Conservation (phyloP, 2,113 vertebrate species). For the Amia ocellicauda region DNA sequence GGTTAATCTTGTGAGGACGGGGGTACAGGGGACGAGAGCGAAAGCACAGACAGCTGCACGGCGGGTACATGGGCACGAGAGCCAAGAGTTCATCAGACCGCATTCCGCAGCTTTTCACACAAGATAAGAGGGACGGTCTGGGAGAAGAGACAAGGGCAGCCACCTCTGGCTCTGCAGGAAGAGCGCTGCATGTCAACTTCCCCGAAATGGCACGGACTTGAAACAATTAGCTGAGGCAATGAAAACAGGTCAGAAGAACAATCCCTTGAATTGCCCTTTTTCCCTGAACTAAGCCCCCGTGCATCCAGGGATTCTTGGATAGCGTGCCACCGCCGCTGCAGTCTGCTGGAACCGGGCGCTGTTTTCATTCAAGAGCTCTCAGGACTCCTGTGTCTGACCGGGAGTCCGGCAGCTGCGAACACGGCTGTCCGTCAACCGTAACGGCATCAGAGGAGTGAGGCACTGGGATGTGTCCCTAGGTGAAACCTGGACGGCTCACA, state of each 20-base stretch:
- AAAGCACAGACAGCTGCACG: slow-evolving; percentile 43
- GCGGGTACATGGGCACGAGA: slow-evolving; percentile 6
- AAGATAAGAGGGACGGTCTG: slow-evolving; percentile 2
- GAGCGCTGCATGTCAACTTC: neutral
- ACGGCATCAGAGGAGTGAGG: neutral
- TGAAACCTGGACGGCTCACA: neutral
- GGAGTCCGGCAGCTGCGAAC: neutral
- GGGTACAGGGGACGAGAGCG: slow-evolving; percentile 33
- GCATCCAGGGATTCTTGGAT: too few species aligned
- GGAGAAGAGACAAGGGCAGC: neutral
- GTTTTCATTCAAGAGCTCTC: too few species aligned
- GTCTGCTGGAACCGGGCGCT: too few species aligned
- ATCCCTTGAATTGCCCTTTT: neutral
- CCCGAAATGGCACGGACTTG: neutral
- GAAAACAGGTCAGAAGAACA: neutral
- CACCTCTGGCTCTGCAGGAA: neutral
- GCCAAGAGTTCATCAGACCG: slow-evolving; percentile 45
- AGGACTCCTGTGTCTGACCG: too few species aligned
- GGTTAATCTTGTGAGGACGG: slow-evolving; percentile 27
- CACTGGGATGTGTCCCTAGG: neutral
- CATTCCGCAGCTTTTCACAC: slow-evolving; percentile 5
- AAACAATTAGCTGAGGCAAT: neutral
- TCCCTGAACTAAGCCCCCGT: too few species aligned
- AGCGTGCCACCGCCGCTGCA: too few species aligned
- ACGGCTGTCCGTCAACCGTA: neutral